Evolutionary conservation across 1,140 invertebrate species (phyloP).

Genomic region (Drosophila nikananu): DNA sequence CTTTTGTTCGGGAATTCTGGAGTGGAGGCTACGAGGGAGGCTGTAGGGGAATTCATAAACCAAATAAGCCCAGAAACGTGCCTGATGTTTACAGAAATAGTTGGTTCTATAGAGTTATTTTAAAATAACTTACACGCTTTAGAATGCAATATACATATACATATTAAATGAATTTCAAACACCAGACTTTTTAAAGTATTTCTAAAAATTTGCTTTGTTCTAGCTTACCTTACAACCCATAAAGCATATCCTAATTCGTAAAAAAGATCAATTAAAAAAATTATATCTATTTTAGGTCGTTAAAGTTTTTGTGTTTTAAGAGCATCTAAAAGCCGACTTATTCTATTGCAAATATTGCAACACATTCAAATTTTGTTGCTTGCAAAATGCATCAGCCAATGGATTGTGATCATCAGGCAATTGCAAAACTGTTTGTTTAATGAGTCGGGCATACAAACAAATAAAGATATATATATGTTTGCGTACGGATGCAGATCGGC

Average conservation of each 20-base stretch:
- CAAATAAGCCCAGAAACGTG: constrained; percentile 23
- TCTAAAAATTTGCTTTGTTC: too few relatives aligned
- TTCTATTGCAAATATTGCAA: not conserved
- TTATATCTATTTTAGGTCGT: not conserved
- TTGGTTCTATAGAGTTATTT: too few relatives aligned
- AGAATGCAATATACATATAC: too few relatives aligned
- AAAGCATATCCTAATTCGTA: too few relatives aligned
- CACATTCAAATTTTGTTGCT: constrained; percentile 15
- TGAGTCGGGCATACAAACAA: constrained; percentile 44
- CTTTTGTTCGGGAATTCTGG: constrained; percentile 24
- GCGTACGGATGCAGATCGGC: constrained; percentile 28
- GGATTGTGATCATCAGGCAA: constrained; percentile 40
- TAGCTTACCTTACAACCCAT: not conserved
- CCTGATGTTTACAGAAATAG: not conserved
- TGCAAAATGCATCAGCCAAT: constrained; percentile 46
- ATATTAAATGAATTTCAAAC: too few relatives aligned
- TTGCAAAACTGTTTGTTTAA: constrained; percentile 55
- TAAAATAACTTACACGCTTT: not conserved
- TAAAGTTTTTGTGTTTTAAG: not conserved
- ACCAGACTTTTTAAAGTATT: not conserved
- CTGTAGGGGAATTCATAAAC: not conserved
- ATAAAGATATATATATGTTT: constrained; percentile 2
- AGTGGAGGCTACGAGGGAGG: not conserved
- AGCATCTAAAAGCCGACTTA: constrained; percentile 4
- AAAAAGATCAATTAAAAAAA: not conserved